phyloP scores from a whole-genome alignment of 2,888 invertebrate genomes.

The Protodeltote pygarga region DNA sequence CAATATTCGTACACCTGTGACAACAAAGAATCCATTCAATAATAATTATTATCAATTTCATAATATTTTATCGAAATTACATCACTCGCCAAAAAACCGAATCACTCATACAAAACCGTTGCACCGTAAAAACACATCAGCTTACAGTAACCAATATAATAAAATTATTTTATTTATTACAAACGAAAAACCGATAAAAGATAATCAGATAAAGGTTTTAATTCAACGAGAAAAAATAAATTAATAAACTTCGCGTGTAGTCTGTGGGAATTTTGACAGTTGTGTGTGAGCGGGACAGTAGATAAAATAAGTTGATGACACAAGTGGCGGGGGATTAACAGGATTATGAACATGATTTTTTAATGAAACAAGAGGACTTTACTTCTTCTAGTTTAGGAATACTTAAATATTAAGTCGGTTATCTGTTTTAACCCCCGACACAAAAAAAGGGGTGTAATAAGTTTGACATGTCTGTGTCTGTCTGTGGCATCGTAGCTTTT shows the following conservation, averaged over 20 bases:
- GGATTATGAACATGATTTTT: conserved; percentile 40
- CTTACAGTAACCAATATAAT: conserved; percentile 65
- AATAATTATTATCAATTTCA: conserved; percentile 33
- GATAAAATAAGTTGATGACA: conserved; percentile 49
- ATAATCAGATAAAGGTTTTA: conserved; percentile 86
- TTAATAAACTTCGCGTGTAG: conserved; percentile 62
- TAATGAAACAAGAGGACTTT: conserved; percentile 26
- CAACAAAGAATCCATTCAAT: conserved; percentile 31
- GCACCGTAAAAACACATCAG: conserved; percentile 78
- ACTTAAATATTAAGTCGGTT: neutral
- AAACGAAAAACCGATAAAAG: conserved; percentile 65
- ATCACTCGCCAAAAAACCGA: conserved; percentile 51
- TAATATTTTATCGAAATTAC: conserved; percentile 40
- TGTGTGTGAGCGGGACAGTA: conserved; percentile 53
- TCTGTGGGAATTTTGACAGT: conserved; percentile 75
- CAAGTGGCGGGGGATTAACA: conserved; percentile 37
- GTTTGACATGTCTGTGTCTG: no score
- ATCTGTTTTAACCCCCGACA: no score
- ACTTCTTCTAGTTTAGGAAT: conserved; percentile 1
- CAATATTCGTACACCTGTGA: conserved; percentile 38
- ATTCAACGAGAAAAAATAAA: conserved; percentile 62
- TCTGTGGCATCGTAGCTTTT: no score
- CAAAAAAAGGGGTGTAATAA: no score
- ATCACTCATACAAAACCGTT: conserved; percentile 61
- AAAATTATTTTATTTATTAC: conserved; percentile 65